Evolutionary conservation across 2,888 invertebrate species (phyloP).

Genomic region (Hyposoter dolosus): DNA sequence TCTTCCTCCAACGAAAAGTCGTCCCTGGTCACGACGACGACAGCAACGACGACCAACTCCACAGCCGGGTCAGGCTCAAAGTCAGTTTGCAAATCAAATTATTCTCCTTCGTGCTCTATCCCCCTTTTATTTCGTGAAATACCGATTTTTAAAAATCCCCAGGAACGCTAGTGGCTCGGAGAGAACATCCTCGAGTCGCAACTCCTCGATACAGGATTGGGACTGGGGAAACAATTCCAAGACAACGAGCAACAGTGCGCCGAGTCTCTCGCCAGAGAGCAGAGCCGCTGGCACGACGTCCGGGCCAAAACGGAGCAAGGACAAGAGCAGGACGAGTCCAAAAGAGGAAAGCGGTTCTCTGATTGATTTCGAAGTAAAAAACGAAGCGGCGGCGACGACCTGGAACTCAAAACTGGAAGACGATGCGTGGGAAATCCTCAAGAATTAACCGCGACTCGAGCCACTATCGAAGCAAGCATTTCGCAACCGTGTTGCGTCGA

Average conservation of each 20-base stretch:
- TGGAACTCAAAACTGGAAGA: slow-evolving; percentile 82
- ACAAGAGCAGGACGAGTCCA: slow-evolving; percentile 68
- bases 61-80: not conserved
- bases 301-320: slow-evolving; percentile 73
- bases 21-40: slow-evolving; percentile 77
- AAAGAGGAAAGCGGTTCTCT: slow-evolving; percentile 76
- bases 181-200: slow-evolving; percentile 73
- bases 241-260: not conserved
- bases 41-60: not conserved
- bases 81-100: not conserved
- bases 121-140: too few species aligned
- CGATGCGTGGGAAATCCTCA: slow-evolving; percentile 83
- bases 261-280: not conserved
- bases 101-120: not conserved
- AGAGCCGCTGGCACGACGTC: slow-evolving; percentile 22
- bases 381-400: slow-evolving; percentile 72
- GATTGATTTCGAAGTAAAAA: slow-evolving; percentile 79
- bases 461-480: not conserved
- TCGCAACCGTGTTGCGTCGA: slow-evolving; percentile 1
- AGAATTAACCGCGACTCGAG: slow-evolving; percentile 78
- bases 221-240: slow-evolving; percentile 78
- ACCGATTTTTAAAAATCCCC: not conserved
- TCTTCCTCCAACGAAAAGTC: slow-evolving; percentile 81
- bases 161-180: slow-evolving; percentile 53
- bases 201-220: slow-evolving; percentile 77